Evolutionary conservation across 2,797 vertebrate species (phyloP).

Genomic region (Sandelia bainsii): DNA sequence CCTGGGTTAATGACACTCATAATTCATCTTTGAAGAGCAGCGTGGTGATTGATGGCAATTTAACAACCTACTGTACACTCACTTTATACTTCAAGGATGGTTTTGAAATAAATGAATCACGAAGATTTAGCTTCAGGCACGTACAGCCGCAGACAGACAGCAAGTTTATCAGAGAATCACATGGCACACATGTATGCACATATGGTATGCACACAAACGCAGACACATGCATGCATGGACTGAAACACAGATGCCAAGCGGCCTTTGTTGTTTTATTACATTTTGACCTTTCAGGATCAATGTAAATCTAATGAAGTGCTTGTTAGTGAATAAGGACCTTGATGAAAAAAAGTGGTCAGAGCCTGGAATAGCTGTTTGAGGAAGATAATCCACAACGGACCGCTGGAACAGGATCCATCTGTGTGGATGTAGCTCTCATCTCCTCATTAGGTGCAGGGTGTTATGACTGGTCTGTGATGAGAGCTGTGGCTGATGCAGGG

Average conservation of each 20-base stretch:
- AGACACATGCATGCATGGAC: background rate
- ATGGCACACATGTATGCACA: conserved; percentile 22
- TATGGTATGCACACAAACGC: background rate
- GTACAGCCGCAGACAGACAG: conserved; percentile 21
- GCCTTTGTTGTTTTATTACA: conserved; percentile 60
- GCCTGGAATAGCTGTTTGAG: conserved; percentile 56
- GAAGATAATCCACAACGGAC: conserved; percentile 54
- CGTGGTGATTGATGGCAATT: conserved; percentile 53
- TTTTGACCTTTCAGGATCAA: conserved; percentile 63
- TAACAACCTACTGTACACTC: conserved; percentile 36
- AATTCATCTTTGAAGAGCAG: conserved; percentile 41
- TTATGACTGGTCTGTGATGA: conserved; percentile 74
- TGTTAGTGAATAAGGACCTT: conserved; percentile 58
- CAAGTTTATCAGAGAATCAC: conserved; percentile 36
- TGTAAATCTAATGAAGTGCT: conserved; percentile 67
- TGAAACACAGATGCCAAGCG: conserved; percentile 45
- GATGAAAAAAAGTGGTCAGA: conserved; percentile 22
- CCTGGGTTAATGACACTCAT: conserved; percentile 51
- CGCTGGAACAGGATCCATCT: conserved; percentile 82
- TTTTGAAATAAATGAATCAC: conserved; percentile 56
- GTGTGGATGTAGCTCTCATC: conserved; percentile 83
- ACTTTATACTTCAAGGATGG: conserved; percentile 41
- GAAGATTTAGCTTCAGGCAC: conserved; percentile 36
- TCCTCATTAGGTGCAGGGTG: conserved; percentile 75
- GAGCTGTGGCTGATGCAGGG: conserved; percentile 53